Conservation (phyloP, 2,113 vertebrate genomes). For the Phodopus roborovskii region DNA sequence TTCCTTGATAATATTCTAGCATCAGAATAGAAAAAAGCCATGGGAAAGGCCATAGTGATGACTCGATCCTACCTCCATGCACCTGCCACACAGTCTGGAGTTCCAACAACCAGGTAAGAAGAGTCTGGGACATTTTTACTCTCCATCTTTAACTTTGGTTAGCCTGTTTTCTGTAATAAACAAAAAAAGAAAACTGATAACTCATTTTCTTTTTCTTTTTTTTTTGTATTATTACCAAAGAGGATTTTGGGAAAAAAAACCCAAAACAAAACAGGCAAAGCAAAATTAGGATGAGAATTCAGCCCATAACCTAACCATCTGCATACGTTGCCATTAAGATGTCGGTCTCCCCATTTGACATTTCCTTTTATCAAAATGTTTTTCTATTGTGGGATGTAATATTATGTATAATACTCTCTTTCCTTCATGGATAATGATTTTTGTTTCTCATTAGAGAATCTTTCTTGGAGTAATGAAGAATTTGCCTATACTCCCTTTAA, state of each 20-base stretch:
- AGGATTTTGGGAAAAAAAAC: background rate
- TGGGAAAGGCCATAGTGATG: background rate
- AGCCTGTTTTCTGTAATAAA: constrained; percentile 16
- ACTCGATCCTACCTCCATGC: background rate
- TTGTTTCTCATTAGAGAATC: background rate
- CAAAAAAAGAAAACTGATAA: background rate
- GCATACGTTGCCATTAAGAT: background rate
- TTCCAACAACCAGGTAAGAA: background rate
- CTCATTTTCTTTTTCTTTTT: background rate
- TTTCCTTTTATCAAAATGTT: background rate
- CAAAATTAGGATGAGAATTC: constrained; percentile 15
- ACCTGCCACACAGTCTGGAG: background rate
- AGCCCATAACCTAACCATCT: background rate
- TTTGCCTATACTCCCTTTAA: background rate
- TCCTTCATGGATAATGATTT: background rate
- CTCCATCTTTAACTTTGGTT: background rate
- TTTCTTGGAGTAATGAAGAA: constrained; percentile 41
- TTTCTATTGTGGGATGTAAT: background rate
- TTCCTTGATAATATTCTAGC: background rate
- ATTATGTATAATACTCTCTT: background rate
- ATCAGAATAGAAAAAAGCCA: background rate
- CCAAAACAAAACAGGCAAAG: background rate
- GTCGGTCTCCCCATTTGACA: background rate
- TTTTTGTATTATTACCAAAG: background rate
- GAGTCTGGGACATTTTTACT: background rate